phyloP scores from a whole-genome alignment of 2,888 invertebrate species.

The Boloria euphrosyne region DNA sequence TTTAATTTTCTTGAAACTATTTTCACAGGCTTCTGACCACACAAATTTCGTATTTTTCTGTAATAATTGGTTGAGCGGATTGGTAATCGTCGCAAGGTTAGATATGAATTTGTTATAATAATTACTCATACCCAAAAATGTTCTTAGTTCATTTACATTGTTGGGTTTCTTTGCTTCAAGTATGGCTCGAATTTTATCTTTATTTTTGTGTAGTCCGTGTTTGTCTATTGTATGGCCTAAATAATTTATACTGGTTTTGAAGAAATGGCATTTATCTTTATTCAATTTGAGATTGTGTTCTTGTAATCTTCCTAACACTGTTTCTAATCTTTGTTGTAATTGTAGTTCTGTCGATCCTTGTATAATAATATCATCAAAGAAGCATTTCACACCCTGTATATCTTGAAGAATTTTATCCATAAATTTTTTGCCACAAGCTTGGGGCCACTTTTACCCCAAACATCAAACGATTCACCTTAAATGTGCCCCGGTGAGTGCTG shows the following conservation, averaged over 20 bases:
- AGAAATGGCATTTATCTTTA: not conserved
- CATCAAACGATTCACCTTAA: conserved; percentile 48
- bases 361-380: not conserved
- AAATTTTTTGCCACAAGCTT: conserved; percentile 46
- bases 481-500: conserved; percentile 47
- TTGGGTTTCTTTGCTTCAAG: conserved; percentile 8
- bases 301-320: not conserved
- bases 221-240: not conserved
- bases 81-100: not conserved
- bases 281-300: not conserved
- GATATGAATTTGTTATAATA: conserved; percentile 30
- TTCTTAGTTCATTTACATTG: conserved; percentile 16
- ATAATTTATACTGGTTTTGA: not conserved
- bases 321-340: not conserved
- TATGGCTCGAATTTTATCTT: conserved; percentile 20
- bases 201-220: not conserved
- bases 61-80: too few relatives aligned
- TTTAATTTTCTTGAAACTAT: not conserved
- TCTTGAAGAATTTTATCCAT: conserved; percentile 49
- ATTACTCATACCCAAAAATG: conserved; percentile 24
- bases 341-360: not conserved
- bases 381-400: not conserved
- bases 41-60: too few relatives aligned
- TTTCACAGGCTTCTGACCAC: too few relatives aligned
- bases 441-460: conserved; percentile 49